These are phyloP conservation scores for Hyles vespertilio DNA, from an alignment of 1,140 invertebrate genomes.

Conservation along the genomic window DNA sequence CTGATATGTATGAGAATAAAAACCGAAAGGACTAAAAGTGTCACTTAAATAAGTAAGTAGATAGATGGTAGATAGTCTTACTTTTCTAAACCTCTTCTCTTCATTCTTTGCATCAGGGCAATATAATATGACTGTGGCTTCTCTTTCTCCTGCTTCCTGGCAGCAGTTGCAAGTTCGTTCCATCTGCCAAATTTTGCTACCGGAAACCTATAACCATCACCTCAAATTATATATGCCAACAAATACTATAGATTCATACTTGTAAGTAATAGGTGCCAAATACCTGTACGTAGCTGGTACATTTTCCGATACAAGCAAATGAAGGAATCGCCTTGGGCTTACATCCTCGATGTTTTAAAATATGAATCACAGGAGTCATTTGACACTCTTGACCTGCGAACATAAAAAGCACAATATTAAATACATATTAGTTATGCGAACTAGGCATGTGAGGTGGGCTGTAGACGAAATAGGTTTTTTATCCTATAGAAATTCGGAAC, in stretches of 20 bases:
- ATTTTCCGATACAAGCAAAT: constrained; percentile 93
- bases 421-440: no score
- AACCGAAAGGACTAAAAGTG: no score
- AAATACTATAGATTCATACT: no score
- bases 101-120: constrained; percentile 92
- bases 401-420: constrained; percentile 4
- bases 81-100: constrained; percentile 90
- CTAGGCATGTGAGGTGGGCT: no score
- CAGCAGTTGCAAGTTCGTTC: constrained; percentile 96
- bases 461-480: no score
- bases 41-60: no score
- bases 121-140: constrained; percentile 90
- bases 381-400: constrained; percentile 87
- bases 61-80: constrained; percentile 39
- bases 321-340: constrained; percentile 95
- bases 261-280: background rate
- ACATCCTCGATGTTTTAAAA: constrained; percentile 93
- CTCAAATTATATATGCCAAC: background rate
- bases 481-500: no score
- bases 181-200: constrained; percentile 97
- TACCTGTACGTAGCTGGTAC: constrained; percentile 94
- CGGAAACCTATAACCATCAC: constrained; percentile 83
- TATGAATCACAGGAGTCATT: constrained; percentile 93
- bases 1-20: no score
- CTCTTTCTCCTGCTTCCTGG: constrained; percentile 93